Base-by-base conservation (phyloP, 1,140 invertebrate species). In the Drosophila kepulauana region DNA sequence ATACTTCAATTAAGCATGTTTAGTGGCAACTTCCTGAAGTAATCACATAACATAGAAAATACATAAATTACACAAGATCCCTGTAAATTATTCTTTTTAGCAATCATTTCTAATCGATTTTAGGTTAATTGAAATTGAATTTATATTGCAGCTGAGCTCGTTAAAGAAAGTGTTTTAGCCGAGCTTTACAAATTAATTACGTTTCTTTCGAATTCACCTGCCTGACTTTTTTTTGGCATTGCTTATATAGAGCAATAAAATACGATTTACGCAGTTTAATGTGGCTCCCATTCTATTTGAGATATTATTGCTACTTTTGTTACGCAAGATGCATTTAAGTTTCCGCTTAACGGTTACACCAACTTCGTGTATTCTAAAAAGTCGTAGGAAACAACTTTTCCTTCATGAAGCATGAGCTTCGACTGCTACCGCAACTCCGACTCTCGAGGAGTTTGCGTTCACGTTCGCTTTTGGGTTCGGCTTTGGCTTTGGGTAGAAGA, bases 261-360 rank as follows among this genome's bases (percentile, higher is more conserved):
- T n/a, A 52, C 13, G 25, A 33, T 52, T 52, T 52, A 33, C n/a
- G 28, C 5, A 13, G 28, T 56, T 38, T 35, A 38, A 38, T 38
- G 20, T 20, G 30, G 33, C 25, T 38, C 4, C 10, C 10, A 10
- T 10, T 63, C 33, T 49, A 38, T 8, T 57, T 65, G 33, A 49
- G 59, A 16, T 56, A 13, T 5, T 3, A 56, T 6, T 65, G 41
- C 52, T 41, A 52, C 41, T 66, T 61, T 30, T 63, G 57, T 74
- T 76, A 81, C 78, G 64, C 71, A 41, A 75, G 73, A 75, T 48
- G 67, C 63, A 61, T 75, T 78, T 67, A 16, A 45, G 70, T 78
- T 85, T 85, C 82, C 82, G 82, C 68, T 85, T 78, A 85, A 85
- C 78, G 81, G 78, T 78, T 49, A 57, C 56, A 20, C 30, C 30